These are phyloP conservation scores for Euura lappo DNA, from an alignment of 1,140 invertebrate genomes.

Conservation along the genomic window DNA sequence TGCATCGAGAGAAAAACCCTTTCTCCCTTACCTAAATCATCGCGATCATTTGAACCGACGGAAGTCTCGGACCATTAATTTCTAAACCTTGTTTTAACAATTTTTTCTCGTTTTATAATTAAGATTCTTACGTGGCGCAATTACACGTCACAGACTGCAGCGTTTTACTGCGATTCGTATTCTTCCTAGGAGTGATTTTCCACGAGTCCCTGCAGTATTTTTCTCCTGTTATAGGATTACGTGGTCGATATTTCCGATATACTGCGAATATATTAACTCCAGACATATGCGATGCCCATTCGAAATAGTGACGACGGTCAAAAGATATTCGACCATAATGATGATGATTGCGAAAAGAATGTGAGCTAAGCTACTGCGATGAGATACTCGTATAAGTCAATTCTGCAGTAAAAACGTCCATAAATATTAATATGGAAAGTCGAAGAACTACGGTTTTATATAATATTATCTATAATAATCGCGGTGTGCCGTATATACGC, in stretches of 20 bases:
- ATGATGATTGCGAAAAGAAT: not conserved
- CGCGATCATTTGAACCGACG: too few relatives aligned
- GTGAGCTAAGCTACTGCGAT: not conserved
- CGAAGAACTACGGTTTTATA: not conserved
- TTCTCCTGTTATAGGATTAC: not conserved
- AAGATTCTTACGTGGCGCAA: too few relatives aligned
- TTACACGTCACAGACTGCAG: too few relatives aligned
- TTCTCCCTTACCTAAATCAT: too few relatives aligned
- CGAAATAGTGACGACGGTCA: not conserved
- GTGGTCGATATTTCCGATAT: not conserved
- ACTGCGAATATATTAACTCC: not conserved
- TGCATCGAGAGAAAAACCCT: too few relatives aligned
- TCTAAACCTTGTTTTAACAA: too few relatives aligned
- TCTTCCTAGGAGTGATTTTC: too few relatives aligned
- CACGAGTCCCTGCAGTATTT: too few relatives aligned
- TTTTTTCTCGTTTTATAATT: too few relatives aligned
- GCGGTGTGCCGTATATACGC: not conserved
- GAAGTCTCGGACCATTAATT: too few relatives aligned
- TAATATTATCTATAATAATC: not conserved
- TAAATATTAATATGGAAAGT: constrained; percentile 2
- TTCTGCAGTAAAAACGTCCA: not conserved
- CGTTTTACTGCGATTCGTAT: too few relatives aligned
- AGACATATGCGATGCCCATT: not conserved
- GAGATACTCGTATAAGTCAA: not conserved
- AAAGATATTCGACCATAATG: constrained; percentile 1